Evolutionary conservation across 2,113 vertebrate genomes (phyloP).

Genomic region (Apteryx mantelli): DNA sequence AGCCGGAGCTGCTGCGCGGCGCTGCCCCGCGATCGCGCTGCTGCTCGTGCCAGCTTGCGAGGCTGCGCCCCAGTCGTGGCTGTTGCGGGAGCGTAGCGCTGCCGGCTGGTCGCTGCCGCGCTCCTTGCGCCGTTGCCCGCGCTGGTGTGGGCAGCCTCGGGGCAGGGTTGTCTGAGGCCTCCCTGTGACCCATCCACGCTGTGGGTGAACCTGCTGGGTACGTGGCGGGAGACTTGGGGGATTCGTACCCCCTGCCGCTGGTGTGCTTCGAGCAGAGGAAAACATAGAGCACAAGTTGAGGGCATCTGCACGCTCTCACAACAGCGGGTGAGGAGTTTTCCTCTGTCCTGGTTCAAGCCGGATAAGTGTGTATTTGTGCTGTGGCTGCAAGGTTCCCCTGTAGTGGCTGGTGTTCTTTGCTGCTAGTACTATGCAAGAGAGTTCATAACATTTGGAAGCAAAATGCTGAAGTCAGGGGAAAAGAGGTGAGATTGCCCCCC

Average conservation of each 20-base stretch:
- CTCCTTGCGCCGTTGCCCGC: background rate
- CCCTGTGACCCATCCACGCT: background rate
- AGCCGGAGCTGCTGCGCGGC: background rate
- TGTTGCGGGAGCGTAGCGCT: background rate
- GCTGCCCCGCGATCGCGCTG: background rate
- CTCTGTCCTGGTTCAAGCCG: background rate
- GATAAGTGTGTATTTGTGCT: background rate
- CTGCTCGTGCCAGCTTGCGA: background rate
- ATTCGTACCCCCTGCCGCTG: background rate
- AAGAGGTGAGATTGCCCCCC: background rate
- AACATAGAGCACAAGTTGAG: background rate
- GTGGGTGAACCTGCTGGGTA: fast-evolving
- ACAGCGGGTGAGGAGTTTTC: background rate
- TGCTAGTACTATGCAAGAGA: background rate
- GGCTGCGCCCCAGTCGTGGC: background rate
- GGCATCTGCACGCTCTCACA: background rate
- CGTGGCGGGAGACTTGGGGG: background rate
- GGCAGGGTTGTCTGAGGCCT: background rate
- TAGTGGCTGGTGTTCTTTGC: background rate
- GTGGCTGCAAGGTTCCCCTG: background rate
- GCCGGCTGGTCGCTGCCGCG: background rate
- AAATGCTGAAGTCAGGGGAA: background rate
- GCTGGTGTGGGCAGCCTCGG: background rate
- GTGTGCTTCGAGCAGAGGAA: background rate
- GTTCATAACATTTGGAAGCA: background rate